These are phyloP conservation scores for Apis dorsata DNA, from an alignment of 1,140 invertebrate genomes.

Conservation along the genomic window DNA sequence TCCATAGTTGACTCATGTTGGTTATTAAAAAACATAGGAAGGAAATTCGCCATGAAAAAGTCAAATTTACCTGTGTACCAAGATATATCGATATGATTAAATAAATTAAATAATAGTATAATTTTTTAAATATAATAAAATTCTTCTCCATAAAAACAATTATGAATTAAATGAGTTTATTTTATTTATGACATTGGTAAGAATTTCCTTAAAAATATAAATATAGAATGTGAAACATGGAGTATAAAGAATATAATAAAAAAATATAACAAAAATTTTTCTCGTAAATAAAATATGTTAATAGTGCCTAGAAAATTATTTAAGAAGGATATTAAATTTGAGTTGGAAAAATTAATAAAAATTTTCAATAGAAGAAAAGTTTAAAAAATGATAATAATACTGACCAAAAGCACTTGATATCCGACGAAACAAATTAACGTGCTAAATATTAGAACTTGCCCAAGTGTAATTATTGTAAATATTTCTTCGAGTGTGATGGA, in stretches of 20 bases:
- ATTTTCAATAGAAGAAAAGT: background rate
- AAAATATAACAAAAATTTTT: too few relatives aligned
- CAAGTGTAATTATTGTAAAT: constrained; percentile 42
- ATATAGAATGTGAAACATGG: too few relatives aligned
- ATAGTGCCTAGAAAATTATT: too few relatives aligned
- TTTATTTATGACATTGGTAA: too few relatives aligned
- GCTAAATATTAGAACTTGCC: constrained; percentile 52
- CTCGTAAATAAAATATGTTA: too few relatives aligned
- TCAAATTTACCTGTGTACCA: background rate
- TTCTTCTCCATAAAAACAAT: background rate
- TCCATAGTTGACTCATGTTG: constrained; percentile 44
- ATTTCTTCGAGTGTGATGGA: constrained; percentile 34
- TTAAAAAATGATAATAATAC: background rate
- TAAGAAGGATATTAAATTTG: too few relatives aligned
- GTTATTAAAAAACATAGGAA: constrained; percentile 26
- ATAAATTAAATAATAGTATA: background rate
- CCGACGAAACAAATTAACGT: constrained; percentile 59
- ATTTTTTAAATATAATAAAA: too few relatives aligned
- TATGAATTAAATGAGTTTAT: background rate
- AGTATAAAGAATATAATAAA: too few relatives aligned
- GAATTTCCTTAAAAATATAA: too few relatives aligned
- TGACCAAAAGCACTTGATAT: constrained; percentile 56
- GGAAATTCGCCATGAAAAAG: constrained; percentile 6
- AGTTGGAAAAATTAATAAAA: too few relatives aligned
- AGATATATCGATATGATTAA: background rate